A percentile compares a stretch with the other conserved stretches of the same genome.
Evolutionary conservation across 2,797 vertebrate species (phyloP).

Genomic region (Kryptopterus vitreolus): DNA sequence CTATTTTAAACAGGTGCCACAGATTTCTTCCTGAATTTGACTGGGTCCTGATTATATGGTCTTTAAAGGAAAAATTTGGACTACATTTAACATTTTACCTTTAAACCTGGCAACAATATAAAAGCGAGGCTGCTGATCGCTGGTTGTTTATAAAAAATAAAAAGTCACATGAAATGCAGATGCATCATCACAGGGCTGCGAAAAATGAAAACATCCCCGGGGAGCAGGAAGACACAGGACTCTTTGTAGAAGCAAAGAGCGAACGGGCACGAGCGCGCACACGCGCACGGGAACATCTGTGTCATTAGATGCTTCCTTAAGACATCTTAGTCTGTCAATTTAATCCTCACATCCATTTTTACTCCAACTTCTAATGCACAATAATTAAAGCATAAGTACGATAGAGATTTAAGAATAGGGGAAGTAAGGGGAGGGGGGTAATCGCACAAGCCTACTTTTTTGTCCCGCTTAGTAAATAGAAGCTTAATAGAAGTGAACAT

Average conservation of each 20-base stretch:
- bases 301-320: not conserved
- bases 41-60: not conserved
- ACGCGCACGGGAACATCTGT: not conserved
- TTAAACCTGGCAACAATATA: not conserved
- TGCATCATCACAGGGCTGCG: slow-evolving; percentile 38
- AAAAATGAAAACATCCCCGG: slow-evolving; percentile 26
- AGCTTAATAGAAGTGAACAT: too few species aligned
- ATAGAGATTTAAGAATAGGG: not conserved
- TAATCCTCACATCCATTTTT: not conserved
- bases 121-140: slow-evolving; percentile 8
- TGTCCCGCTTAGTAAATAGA: not conserved
- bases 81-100: slow-evolving; percentile 7
- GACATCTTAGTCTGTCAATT: not conserved
- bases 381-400: not conserved
- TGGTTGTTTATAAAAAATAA: slow-evolving; percentile 32
- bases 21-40: not conserved
- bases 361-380: not conserved
- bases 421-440: too few species aligned
- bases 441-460: not conserved
- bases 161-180: slow-evolving; percentile 32
- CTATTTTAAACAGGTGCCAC: not conserved
- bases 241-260: slow-evolving; percentile 34
- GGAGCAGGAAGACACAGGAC: slow-evolving; percentile 36
- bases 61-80: not conserved
- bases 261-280: not conserved